Conservation (phyloP, 2,797 vertebrate species). For the Cichlasoma orientale region DNA sequence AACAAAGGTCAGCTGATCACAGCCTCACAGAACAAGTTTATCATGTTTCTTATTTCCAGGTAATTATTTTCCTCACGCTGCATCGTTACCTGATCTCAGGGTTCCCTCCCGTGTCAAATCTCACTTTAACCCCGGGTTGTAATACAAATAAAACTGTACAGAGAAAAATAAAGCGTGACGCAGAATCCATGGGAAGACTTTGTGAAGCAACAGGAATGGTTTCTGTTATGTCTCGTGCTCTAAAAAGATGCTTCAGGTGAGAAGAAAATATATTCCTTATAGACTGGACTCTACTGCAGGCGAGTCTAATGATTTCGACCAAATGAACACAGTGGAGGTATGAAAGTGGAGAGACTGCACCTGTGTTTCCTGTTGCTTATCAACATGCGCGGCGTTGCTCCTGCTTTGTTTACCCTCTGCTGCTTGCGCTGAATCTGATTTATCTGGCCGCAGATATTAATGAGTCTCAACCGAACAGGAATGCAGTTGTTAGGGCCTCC, state of each 20-base stretch:
- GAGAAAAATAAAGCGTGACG: not conserved
- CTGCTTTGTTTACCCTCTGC: slow-evolving; percentile 52
- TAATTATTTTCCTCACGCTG: not conserved
- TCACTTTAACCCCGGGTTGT: too few species aligned
- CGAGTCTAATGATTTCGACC: not conserved
- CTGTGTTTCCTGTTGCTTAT: slow-evolving; percentile 61
- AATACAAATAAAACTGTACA: too few species aligned
- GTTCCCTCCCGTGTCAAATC: too few species aligned
- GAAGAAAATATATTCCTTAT: not conserved
- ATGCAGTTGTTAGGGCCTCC: slow-evolving; percentile 35
- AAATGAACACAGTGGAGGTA: not conserved
- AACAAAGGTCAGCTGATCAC: too few species aligned
- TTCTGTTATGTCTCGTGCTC: too few species aligned
- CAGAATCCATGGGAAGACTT: not conserved
- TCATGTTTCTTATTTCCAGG: not conserved
- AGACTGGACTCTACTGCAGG: not conserved
- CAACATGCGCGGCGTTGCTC: slow-evolving; percentile 41
- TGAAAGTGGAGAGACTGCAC: slow-evolving; percentile 58
- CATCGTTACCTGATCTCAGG: not conserved
- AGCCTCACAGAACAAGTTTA: too few species aligned
- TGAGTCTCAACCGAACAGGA: slow-evolving; percentile 50
- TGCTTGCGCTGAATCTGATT: slow-evolving; percentile 59
- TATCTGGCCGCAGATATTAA: slow-evolving; percentile 52
- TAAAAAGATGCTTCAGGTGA: not conserved
- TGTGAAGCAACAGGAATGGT: too few species aligned